Percentiles rank a stretch among this genome's conserved stretches.
These are phyloP conservation scores for Drosophila murphyi DNA, from an alignment of 1,140 invertebrate genomes.

Conservation along the genomic window DNA sequence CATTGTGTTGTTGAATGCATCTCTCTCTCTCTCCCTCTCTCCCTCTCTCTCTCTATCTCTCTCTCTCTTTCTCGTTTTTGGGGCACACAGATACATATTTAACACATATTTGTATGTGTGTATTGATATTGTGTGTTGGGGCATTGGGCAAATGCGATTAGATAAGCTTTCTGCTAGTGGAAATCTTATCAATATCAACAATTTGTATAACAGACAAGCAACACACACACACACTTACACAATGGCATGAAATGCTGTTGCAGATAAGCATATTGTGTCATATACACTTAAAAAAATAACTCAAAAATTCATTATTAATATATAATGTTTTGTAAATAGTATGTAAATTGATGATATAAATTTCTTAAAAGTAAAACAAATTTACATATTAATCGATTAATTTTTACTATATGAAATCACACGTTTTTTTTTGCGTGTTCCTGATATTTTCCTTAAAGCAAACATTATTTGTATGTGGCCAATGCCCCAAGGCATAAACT, in stretches of 20 bases:
- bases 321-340: too few species aligned
- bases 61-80: conserved; percentile 24
- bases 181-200: conserved; percentile 58
- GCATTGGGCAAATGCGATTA: conserved; percentile 60
- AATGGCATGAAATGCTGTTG: conserved; percentile 11
- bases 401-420: too few species aligned
- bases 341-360: background rate
- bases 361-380: background rate
- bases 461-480: conserved; percentile 32
- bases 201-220: conserved; percentile 31
- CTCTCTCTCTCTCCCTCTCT: background rate
- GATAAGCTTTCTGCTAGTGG: conserved; percentile 58
- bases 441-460: too few species aligned
- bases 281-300: background rate
- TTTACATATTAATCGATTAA: too few species aligned
- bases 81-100: conserved; percentile 6
- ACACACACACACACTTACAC: background rate
- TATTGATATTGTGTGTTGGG: conserved; percentile 52
- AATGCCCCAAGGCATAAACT: conserved; percentile 27
- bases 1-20: conserved; percentile 36
- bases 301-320: background rate
- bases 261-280: conserved; percentile 55
- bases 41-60: background rate
- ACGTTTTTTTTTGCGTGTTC: too few species aligned
- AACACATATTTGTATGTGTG: conserved; percentile 31